Conservation (phyloP, 2,797 vertebrate genomes). For the Chiloscyllium punctatum region DNA sequence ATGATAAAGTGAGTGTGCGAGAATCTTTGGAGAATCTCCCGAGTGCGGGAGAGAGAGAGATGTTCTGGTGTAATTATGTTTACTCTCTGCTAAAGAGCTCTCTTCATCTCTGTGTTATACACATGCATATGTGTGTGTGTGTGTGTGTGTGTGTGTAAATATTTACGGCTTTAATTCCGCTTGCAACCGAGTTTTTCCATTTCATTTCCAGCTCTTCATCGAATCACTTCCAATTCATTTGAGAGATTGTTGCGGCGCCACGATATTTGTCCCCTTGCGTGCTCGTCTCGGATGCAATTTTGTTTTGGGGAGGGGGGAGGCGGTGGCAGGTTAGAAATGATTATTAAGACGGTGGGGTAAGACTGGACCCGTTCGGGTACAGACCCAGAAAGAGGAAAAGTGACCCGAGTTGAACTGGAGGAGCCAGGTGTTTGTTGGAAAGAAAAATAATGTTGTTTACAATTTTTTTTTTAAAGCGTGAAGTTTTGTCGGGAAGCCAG, state of each 20-base stretch:
- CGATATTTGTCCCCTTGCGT: background rate
- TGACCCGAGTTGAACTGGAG: background rate
- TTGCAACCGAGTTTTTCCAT: background rate
- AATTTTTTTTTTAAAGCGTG: too few species aligned
- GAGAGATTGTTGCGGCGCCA: background rate
- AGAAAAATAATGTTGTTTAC: background rate
- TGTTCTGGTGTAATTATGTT: background rate
- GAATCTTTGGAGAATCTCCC: background rate
- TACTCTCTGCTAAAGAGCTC: background rate
- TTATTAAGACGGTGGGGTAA: background rate
- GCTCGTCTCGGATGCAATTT: background rate
- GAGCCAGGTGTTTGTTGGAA: background rate
- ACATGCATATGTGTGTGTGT: constrained; percentile 49
- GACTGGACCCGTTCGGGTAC: too few species aligned
- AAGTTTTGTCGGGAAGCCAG: too few species aligned
- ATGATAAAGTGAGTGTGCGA: background rate
- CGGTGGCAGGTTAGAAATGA: background rate
- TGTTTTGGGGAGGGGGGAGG: background rate
- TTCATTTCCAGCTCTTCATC: background rate
- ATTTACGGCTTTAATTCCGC: constrained; percentile 48
- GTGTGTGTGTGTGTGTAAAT: constrained; percentile 55
- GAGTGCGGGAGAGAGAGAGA: background rate
- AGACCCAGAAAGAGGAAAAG: too few species aligned
- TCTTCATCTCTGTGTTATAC: background rate
- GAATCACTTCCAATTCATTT: background rate